phyloP scores from a whole-genome alignment of 2,113 vertebrate species.

The Pampusana beccarii region DNA sequence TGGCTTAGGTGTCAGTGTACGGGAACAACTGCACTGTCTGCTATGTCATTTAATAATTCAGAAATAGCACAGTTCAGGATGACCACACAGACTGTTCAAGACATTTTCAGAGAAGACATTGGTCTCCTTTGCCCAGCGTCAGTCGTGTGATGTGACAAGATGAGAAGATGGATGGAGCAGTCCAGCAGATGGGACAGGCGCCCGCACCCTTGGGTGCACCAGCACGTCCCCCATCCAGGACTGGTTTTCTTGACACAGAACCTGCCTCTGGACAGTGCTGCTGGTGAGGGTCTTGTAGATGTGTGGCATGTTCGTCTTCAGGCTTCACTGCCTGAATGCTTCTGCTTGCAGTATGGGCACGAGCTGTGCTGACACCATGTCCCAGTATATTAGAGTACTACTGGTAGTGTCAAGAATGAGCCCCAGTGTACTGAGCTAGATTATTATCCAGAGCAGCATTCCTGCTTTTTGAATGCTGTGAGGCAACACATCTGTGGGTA shows the following conservation, averaged over 20 bases:
- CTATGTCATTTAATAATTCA: neutral
- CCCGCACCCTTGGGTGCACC: too few species aligned
- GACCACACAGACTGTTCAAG: neutral
- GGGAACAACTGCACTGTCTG: neutral
- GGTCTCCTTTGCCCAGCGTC: neutral
- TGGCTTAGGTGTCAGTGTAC: neutral
- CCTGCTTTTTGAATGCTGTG: neutral
- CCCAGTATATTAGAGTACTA: fast-evolving
- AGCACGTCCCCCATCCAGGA: neutral
- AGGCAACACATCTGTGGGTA: neutral
- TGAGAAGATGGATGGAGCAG: neutral
- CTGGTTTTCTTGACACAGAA: neutral
- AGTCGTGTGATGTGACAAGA: neutral
- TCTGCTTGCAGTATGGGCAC: neutral
- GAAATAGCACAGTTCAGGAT: neutral
- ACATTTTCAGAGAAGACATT: neutral
- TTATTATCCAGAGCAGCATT: neutral
- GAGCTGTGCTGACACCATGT: neutral
- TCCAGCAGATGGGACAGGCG: fast-evolving
- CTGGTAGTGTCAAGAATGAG: neutral
- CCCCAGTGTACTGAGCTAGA: neutral
- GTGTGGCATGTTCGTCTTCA: too few species aligned
- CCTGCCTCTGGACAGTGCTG: neutral
- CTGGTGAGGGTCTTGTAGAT: neutral
- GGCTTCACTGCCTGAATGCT: fast-evolving